phyloP scores from a whole-genome alignment of 2,797 vertebrate genomes.

The Iguana delicatissima region DNA sequence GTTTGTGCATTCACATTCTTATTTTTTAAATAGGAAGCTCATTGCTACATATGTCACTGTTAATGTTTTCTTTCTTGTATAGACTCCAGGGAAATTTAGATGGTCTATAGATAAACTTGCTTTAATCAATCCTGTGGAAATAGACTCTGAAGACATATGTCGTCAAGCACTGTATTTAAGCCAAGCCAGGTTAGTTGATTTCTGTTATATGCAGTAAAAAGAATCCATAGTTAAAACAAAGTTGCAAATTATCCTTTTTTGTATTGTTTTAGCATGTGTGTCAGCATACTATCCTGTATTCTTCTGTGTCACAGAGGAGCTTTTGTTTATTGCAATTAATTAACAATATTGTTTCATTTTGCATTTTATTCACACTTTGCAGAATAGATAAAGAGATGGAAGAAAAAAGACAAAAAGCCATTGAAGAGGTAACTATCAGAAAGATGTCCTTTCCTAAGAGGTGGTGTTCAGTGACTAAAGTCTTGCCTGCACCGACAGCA shows the following conservation, averaged over 20 bases:
- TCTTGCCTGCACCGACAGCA: neutral
- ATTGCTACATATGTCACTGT: constrained; percentile 42
- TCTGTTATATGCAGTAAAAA: constrained; percentile 37
- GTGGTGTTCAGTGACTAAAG: neutral
- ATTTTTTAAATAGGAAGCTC: constrained; percentile 41
- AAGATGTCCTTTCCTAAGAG: constrained; percentile 7
- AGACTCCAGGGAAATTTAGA: constrained; percentile 95
- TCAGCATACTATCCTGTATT: neutral
- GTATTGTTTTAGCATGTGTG: neutral
- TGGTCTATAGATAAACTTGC: constrained; percentile 99
- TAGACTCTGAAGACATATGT: constrained; percentile 94
- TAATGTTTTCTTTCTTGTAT: constrained; percentile 47
- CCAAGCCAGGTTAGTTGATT: constrained; percentile 85
- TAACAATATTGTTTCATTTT: constrained; percentile 66
- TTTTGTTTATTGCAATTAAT: neutral
- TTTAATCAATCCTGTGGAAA: constrained; percentile 93
- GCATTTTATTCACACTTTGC: constrained; percentile 48
- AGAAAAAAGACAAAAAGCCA: constrained; percentile 94
- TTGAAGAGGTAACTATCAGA: constrained; percentile 90
- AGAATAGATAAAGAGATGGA: constrained; percentile 94
- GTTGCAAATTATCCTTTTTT: neutral
- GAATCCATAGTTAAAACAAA: neutral
- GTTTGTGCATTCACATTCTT: constrained; percentile 14
- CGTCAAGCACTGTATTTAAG: constrained; percentile 93
- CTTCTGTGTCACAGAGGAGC: neutral